Percentiles rank a stretch among this genome's conserved stretches.
Evolutionary conservation across 2,888 invertebrate genomes (phyloP).

Genomic region (Alcis repandata): DNA sequence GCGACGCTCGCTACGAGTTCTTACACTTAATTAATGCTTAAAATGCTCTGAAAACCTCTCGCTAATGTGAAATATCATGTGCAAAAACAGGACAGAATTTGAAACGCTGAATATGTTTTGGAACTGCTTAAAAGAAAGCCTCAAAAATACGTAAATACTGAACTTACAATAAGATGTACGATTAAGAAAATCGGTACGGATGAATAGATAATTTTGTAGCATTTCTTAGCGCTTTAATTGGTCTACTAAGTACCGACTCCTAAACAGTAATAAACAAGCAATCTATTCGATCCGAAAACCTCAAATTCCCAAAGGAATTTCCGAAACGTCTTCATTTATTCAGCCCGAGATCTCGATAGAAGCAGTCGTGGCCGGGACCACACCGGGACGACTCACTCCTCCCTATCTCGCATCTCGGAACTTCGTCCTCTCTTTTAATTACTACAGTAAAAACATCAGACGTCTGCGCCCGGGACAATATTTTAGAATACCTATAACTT

Average conservation of each 20-base stretch:
- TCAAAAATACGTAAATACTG: too few relatives aligned
- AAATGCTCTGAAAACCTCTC: too few relatives aligned
- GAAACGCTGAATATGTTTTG: too few relatives aligned
- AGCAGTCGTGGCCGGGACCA: constrained; percentile 73
- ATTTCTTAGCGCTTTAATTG: background rate
- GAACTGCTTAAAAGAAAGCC: too few relatives aligned
- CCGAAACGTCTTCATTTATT: constrained; percentile 48
- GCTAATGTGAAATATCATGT: too few relatives aligned
- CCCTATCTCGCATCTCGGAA: constrained; percentile 73
- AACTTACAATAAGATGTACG: too few relatives aligned
- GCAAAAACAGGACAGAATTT: too few relatives aligned
- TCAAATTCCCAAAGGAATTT: constrained; percentile 40
- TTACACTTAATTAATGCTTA: too few relatives aligned
- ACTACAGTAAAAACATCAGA: constrained; percentile 64
- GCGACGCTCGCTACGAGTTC: too few relatives aligned
- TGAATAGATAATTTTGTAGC: background rate
- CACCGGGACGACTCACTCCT: constrained; percentile 78
- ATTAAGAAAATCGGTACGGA: background rate
- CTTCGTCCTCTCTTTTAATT: constrained; percentile 64
- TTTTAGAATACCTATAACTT: constrained; percentile 49
- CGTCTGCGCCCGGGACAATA: constrained; percentile 57
- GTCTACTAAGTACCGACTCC: background rate
- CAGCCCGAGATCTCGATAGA: constrained; percentile 64
- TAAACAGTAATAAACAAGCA: constrained; percentile 22
- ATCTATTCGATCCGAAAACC: constrained; percentile 30